phyloP scores from a whole-genome alignment of 2,888 invertebrate genomes.

The Nomada fucata region DNA sequence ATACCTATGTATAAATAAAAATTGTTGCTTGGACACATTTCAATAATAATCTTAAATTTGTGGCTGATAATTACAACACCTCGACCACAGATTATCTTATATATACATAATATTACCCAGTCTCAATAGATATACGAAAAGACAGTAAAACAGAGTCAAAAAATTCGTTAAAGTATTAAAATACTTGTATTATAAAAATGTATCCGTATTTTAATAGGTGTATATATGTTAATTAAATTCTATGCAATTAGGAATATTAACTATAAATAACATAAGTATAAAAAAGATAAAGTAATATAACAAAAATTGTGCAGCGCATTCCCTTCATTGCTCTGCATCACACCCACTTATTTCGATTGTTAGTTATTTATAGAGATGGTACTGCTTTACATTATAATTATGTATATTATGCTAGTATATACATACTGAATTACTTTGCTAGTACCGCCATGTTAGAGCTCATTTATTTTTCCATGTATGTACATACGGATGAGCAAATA shows the following conservation, averaged over 20 bases:
- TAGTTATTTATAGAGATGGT: constrained; percentile 30
- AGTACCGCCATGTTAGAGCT: constrained; percentile 41
- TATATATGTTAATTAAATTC: constrained; percentile 36
- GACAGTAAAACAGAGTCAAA: constrained; percentile 47
- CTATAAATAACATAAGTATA: constrained; percentile 43
- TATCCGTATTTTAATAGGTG: constrained; percentile 23
- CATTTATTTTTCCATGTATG: constrained; percentile 32
- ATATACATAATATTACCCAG: constrained; percentile 52
- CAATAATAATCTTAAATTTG: constrained; percentile 25
- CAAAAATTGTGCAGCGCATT: constrained; percentile 58
- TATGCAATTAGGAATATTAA: constrained; percentile 35
- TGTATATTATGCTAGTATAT: constrained; percentile 59
- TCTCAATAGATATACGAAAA: constrained; percentile 49
- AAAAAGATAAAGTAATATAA: constrained; percentile 41
- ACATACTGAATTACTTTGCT: constrained; percentile 57
- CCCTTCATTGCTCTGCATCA: constrained; percentile 35
- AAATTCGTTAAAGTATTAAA: constrained; percentile 44
- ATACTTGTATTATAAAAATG: constrained; percentile 41
- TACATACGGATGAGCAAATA: constrained; percentile 51
- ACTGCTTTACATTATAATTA: constrained; percentile 41
- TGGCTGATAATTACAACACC: constrained; percentile 26
- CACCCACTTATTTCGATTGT: constrained; percentile 8
- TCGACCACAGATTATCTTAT: constrained; percentile 47
- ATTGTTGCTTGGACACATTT: constrained; percentile 36
- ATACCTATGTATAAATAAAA: constrained; percentile 42